phyloP scores from a whole-genome alignment of 2,797 vertebrate genomes.

The Muscicapa comitata region DNA sequence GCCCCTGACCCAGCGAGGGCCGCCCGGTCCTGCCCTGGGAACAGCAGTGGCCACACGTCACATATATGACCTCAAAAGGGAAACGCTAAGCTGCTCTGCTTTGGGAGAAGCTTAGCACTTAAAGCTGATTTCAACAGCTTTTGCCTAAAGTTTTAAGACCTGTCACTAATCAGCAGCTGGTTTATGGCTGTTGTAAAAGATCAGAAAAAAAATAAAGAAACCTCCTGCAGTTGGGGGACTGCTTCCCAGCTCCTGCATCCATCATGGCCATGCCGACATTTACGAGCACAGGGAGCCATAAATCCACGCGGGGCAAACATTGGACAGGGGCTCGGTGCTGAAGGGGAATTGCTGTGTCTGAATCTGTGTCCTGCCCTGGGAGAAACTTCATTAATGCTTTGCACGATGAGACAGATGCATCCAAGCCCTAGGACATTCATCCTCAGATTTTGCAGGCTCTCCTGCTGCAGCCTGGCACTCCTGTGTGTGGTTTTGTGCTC shows the following conservation, averaged over 20 bases:
- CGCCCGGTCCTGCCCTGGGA: neutral
- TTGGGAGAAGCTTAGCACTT: constrained; percentile 18
- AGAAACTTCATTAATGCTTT: neutral
- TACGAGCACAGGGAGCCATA: neutral
- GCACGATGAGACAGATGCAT: rapidly evolving
- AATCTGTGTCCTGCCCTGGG: neutral
- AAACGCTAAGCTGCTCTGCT: neutral
- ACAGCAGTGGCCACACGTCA: rapidly evolving
- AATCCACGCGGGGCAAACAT: neutral
- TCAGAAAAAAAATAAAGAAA: constrained; percentile 30
- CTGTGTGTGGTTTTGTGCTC: neutral
- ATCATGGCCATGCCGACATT: neutral
- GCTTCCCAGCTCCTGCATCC: neutral
- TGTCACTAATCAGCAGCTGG: constrained; percentile 56
- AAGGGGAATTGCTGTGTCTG: constrained; percentile 22
- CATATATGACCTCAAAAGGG: constrained; percentile 15
- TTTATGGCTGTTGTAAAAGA: constrained; percentile 60
- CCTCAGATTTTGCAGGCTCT: neutral
- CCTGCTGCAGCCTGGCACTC: neutral
- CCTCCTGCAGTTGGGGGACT: neutral
- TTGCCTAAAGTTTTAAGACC: constrained; percentile 62
- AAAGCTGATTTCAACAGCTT: constrained; percentile 65
- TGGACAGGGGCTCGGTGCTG: rapidly evolving
- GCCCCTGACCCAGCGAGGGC: rapidly evolving
- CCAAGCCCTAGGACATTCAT: neutral